These are phyloP conservation scores for Micrastur ruficollis DNA, from an alignment of 2,797 vertebrate species.

Conservation along the genomic window DNA sequence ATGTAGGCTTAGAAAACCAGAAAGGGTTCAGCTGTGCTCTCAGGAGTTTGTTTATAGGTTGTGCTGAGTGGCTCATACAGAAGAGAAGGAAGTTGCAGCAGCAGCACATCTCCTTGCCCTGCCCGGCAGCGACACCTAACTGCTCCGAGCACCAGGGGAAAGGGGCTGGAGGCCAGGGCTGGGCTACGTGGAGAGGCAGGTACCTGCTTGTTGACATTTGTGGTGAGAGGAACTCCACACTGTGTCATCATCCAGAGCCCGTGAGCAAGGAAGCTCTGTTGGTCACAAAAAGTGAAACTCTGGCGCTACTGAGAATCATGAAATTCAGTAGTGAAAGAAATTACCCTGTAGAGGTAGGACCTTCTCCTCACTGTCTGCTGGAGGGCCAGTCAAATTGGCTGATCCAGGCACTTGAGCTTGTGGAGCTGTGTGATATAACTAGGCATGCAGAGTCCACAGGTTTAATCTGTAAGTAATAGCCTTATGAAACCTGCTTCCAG, in stretches of 20 bases:
- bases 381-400: neutral
- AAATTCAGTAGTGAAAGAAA: neutral
- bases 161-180: neutral
- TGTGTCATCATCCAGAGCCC: neutral
- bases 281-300: neutral
- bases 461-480: neutral
- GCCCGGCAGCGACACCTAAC: neutral
- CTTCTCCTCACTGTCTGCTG: neutral
- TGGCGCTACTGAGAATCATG: neutral
- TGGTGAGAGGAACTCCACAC: neutral
- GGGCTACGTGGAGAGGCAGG: neutral
- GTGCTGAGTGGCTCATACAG: neutral
- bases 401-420: neutral
- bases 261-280: neutral
- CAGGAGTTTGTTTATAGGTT: neutral
- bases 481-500: neutral
- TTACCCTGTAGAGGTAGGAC: neutral
- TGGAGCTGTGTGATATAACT: neutral
- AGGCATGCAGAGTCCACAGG: neutral
- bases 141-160: neutral
- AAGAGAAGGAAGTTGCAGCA: neutral
- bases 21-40: neutral
- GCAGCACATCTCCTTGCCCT: neutral
- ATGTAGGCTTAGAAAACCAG: neutral
- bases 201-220: accelerated